A percentile compares a stretch with the other conserved stretches of the same genome.
Conservation (phyloP, 2,113 vertebrate species). For the Stigmatopora argus region DNA sequence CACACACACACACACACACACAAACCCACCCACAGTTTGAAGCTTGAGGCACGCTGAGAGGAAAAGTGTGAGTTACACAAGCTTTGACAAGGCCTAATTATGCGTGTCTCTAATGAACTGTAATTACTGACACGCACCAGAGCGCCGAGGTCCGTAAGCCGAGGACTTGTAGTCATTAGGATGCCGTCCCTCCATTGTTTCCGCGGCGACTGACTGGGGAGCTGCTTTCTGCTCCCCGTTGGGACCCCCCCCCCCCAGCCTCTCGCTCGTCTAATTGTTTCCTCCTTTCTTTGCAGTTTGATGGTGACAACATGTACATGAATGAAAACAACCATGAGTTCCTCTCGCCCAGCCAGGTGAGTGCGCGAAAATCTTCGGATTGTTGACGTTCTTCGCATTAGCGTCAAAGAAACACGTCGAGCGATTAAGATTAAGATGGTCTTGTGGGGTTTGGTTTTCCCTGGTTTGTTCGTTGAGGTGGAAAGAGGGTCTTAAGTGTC, state of each 20-base stretch:
- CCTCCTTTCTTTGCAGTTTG: slow-evolving; percentile 78
- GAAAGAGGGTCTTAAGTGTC: no score
- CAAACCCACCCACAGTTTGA: slow-evolving; percentile 20
- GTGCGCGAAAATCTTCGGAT: slow-evolving; percentile 10
- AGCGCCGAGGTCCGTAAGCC: slow-evolving; percentile 59
- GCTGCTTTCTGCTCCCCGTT: slow-evolving; percentile 30
- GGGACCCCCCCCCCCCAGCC: slow-evolving; percentile 8
- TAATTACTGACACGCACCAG: slow-evolving; percentile 70
- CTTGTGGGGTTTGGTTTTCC: background rate
- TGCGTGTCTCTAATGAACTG: slow-evolving; percentile 69
- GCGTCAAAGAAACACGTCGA: background rate
- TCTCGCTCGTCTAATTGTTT: slow-evolving; percentile 21
- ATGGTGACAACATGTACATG: slow-evolving; percentile 99
- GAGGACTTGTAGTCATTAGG: slow-evolving; percentile 60
- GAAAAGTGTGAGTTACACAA: slow-evolving; percentile 56
- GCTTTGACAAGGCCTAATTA: slow-evolving; percentile 69
- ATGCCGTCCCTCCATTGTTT: slow-evolving; percentile 42
- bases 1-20: background rate
- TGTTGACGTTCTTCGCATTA: background rate
- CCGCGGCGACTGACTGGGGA: slow-evolving; percentile 35
- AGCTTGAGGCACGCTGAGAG: slow-evolving; percentile 43
- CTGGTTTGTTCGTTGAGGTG: background rate
- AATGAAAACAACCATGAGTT: slow-evolving; percentile 95
- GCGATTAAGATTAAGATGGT: background rate
- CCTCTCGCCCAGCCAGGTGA: slow-evolving; percentile 91